These are phyloP conservation scores for Coregonus sp. DNA, from an alignment of 2,797 vertebrate genomes.

Conservation along the genomic window DNA sequence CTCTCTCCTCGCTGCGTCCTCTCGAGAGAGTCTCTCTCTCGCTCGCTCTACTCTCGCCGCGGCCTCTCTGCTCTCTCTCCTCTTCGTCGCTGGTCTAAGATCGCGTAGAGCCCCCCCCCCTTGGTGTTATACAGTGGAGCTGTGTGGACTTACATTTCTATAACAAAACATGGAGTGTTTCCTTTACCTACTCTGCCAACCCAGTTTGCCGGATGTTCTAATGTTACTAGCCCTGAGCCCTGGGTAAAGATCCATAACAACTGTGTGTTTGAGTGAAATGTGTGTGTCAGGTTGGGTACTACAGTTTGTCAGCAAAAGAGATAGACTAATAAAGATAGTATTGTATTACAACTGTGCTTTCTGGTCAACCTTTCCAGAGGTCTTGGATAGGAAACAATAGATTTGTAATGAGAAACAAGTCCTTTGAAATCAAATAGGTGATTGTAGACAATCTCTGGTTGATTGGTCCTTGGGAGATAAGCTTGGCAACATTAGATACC, in stretches of 20 bases:
- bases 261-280: too few species aligned
- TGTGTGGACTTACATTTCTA: slow-evolving; percentile 55
- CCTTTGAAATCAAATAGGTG: slow-evolving; percentile 57
- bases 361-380: not conserved
- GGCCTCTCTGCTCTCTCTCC: too few species aligned
- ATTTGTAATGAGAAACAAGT: slow-evolving; percentile 14
- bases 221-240: too few species aligned
- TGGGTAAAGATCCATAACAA: too few species aligned
- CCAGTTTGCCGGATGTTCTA: too few species aligned
- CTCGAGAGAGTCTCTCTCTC: too few species aligned
- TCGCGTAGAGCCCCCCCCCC: too few species aligned
- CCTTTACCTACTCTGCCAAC: too few species aligned
- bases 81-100: too few species aligned
- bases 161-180: slow-evolving; percentile 16
- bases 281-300: too few species aligned
- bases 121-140: slow-evolving; percentile 35
- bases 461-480: slow-evolving; percentile 74
- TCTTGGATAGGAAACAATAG: not conserved
- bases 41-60: too few species aligned
- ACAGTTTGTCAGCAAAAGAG: not conserved
- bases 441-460: slow-evolving; percentile 62
- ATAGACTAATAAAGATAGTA: not conserved
- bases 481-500: slow-evolving; percentile 71
- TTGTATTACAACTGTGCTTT: not conserved
- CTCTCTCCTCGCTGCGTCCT: too few species aligned